phyloP scores from a whole-genome alignment of 2,888 invertebrate species.

The Pristionchus mayeri region DNA sequence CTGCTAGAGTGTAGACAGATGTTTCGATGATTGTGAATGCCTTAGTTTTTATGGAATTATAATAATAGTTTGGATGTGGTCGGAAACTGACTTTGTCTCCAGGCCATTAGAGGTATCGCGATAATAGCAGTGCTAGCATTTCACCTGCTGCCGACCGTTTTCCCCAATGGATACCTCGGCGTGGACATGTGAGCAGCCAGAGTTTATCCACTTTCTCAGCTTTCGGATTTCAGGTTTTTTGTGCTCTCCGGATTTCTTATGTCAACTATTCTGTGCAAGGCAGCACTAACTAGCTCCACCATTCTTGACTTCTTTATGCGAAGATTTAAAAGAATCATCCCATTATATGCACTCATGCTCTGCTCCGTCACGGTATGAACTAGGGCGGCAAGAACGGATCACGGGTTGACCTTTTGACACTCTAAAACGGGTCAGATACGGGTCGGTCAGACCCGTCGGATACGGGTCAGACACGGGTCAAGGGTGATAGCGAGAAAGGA shows the following conservation, averaged over 20 bases:
- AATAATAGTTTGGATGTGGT: background rate
- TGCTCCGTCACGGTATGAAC: background rate
- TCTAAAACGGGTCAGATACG: no score
- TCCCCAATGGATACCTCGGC: constrained; percentile 52
- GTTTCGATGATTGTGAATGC: no score
- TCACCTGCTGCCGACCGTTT: constrained; percentile 42
- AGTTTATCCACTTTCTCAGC: background rate
- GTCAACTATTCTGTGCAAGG: constrained; percentile 31
- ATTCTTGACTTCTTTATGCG: constrained; percentile 28
- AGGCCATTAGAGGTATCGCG: constrained; percentile 49
- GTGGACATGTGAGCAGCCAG: constrained; percentile 43
- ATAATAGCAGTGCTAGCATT: constrained; percentile 47
- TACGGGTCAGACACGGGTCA: no score
- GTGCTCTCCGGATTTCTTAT: constrained; percentile 47
- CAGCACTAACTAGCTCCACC: background rate
- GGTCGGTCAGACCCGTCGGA: no score
- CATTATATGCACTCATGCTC: constrained; percentile 34
- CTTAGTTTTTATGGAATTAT: background rate
- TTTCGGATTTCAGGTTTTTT: constrained; percentile 10
- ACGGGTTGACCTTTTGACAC: no score
- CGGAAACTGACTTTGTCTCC: background rate
- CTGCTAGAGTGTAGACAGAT: background rate
- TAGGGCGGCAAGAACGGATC: no score
- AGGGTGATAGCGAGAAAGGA: no score
- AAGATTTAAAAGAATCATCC: constrained; percentile 45